Evolutionary conservation across 37 sponge, comb jelly and placozoan species (phyloP).

Genomic region (Aphrocallistes beatrix): DNA sequence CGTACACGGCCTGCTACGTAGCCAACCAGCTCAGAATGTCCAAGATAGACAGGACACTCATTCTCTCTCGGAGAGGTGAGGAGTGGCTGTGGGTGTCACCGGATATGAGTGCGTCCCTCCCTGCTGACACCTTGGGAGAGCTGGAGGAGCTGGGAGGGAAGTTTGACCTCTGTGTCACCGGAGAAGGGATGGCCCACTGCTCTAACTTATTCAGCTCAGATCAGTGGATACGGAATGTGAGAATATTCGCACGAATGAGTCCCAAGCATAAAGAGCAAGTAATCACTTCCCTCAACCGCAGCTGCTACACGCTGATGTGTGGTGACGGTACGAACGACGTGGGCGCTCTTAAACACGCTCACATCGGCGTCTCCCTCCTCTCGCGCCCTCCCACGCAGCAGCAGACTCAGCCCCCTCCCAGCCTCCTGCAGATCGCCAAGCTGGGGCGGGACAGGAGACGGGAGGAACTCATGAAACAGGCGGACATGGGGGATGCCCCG

Average conservation of each 20-base stretch:
- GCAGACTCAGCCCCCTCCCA: neutral
- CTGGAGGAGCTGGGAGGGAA: slow-evolving; percentile 22
- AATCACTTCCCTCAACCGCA: slow-evolving; percentile 47
- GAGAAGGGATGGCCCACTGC: slow-evolving; percentile 36
- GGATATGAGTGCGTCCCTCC: slow-evolving; percentile 26
- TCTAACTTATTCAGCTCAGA: neutral
- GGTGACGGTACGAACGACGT: slow-evolving; percentile 99
- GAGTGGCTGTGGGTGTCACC: slow-evolving; percentile 62
- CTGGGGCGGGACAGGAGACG: slow-evolving; percentile 22
- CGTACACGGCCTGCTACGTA: slow-evolving; percentile 94
- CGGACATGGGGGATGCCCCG: slow-evolving; percentile 26
- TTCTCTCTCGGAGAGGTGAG: neutral
- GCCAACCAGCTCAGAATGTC: slow-evolving; percentile 77
- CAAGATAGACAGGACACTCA: neutral
- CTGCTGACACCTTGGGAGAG: slow-evolving; percentile 22
- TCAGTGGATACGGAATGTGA: slow-evolving; percentile 55
- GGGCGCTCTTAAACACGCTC: slow-evolving; percentile 95
- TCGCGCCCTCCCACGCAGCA: neutral
- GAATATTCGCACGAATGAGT: slow-evolving; percentile 84
- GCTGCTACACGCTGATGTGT: slow-evolving; percentile 91
- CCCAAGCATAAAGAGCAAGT: slow-evolving; percentile 93
- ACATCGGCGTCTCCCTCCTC: slow-evolving; percentile 64
- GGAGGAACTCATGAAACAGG: slow-evolving; percentile 43
- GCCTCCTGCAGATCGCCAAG: neutral
- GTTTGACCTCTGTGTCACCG: slow-evolving; percentile 85